Evolutionary conservation across 1,140 invertebrate species (phyloP).

Genomic region (Procambarus virginalis): DNA sequence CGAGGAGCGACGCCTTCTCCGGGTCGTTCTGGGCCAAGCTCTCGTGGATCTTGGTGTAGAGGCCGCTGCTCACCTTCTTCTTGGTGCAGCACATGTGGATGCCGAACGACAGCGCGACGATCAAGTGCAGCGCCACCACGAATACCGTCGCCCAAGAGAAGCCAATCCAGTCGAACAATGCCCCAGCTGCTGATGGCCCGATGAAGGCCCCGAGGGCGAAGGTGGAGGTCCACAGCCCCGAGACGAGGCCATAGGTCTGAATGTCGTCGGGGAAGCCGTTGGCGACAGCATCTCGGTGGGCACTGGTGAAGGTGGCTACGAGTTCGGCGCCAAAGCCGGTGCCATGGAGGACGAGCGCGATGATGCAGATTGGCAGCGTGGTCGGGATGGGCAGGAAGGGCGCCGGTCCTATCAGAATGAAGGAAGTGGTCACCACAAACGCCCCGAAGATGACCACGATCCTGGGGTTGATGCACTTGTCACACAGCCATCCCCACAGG

Average conservation of each 20-base stretch:
- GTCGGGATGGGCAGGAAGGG: constrained; percentile 55
- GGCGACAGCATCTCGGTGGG: constrained; percentile 81
- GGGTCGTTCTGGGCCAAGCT: constrained; percentile 21
- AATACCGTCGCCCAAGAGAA: constrained; percentile 84
- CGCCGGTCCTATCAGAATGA: constrained; percentile 63
- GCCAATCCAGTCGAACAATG: constrained; percentile 83
- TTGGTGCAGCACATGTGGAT: constrained; percentile 34
- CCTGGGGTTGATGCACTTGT: constrained; percentile 74
- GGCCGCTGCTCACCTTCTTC: background rate
- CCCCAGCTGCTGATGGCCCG: constrained; percentile 85
- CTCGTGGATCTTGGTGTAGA: constrained; percentile 62
- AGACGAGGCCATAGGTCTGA: constrained; percentile 88
- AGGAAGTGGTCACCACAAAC: constrained; percentile 42
- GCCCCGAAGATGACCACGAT: constrained; percentile 56
- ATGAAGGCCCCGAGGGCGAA: constrained; percentile 90
- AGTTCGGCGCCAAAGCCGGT: constrained; percentile 87
- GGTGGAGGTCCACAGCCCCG: constrained; percentile 88
- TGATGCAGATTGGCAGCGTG: constrained; percentile 75
- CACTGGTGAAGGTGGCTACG: constrained; percentile 88
- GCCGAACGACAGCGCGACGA: constrained; percentile 47
- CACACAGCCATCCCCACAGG: constrained; percentile 86
- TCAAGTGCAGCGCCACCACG: constrained; percentile 73
- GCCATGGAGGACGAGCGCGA: constrained; percentile 84
- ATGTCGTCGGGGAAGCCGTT: constrained; percentile 86
- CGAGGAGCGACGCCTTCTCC: constrained; percentile 55